Base-by-base conservation (phyloP, 2,797 vertebrate species). In the Chelidonichthys spinosus region DNA sequence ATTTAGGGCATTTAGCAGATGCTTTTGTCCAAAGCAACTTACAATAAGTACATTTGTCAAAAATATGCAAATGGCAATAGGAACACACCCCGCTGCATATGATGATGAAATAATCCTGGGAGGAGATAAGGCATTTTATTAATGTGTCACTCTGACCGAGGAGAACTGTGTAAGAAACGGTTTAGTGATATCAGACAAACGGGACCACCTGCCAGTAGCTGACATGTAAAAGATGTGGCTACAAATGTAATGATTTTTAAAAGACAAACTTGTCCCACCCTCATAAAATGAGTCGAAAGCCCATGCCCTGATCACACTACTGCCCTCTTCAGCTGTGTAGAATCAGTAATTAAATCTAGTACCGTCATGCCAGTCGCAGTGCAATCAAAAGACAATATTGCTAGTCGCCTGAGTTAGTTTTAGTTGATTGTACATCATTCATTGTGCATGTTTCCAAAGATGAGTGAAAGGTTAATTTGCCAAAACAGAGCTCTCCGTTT, bases 101-200 rank as follows among this genome's bases (percentile, higher is more conserved):
- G 13, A 55, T 49, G 10, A 25, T 36, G 6, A 37, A 65, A 43
- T 63, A 11, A 60, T 32, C 55, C 54, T 42, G 54, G 65, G 42
- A 64, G 65, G 40, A 53, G 36, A 37, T 46, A 35, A 63, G 47
- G 58, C 49, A 39, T 62, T 74, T 64, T 52, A 52, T 65, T 25
- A 66, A 69, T 43, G 62, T 66, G 54, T 37, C 44, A 17, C 37
- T 2, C 36, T 50, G 55, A 65, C 40, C 1, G 5, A 49, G 25
- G 54, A 65, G 47, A 74, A 49, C 61, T 60, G 66, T 43, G 47
- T 49, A 54, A 15, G 33, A 49, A 43, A 62, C 17, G 42, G n/a
- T 65, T 79, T 60, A 61, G 47, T 36, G 18, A 47, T 49, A n/a
- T 9, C 13, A 40, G 32, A 55, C 17, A 47, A 74, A 69, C 42